Percentiles rank a stretch among this genome's conserved stretches.
Evolutionary conservation across 2,888 invertebrate genomes (phyloP).

Genomic region (Andrena camellia): DNA sequence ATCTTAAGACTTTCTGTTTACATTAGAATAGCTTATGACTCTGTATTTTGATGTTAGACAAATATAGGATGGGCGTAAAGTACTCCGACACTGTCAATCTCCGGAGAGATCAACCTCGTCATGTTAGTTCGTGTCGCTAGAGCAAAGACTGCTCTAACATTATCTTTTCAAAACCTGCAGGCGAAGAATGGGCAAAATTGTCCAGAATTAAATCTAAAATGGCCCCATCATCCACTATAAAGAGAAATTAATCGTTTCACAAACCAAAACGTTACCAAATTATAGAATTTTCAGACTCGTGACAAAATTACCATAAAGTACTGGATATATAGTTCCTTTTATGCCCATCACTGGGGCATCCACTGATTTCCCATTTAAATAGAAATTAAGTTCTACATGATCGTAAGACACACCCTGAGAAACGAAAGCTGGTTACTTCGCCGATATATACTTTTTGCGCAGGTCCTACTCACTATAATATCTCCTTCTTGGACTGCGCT

Average conservation of each 20-base stretch:
- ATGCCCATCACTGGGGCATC: constrained; percentile 95
- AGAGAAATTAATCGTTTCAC: constrained; percentile 45
- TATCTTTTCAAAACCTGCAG: constrained; percentile 96
- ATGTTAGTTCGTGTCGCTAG: constrained; percentile 86
- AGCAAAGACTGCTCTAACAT: constrained; percentile 98
- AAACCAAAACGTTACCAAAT: not conserved
- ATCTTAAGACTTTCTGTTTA: constrained; percentile 58
- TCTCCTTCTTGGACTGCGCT: constrained; percentile 95
- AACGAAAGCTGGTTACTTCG: constrained; percentile 25
- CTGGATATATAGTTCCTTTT: constrained; percentile 96
- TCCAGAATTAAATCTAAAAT: constrained; percentile 97
- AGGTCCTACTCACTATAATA: constrained; percentile 88
- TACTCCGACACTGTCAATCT: constrained; percentile 22
- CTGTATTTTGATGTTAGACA: constrained; percentile 37
- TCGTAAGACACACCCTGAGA: constrained; percentile 96
- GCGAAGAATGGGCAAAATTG: constrained; percentile 93
- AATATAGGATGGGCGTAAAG: constrained; percentile 53
- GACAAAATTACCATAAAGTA: constrained; percentile 92
- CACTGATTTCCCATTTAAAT: constrained; percentile 95
- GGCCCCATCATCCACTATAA: constrained; percentile 98
- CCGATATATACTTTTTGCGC: not conserved
- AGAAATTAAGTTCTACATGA: constrained; percentile 98
- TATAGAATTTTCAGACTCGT: not conserved
- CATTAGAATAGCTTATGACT: constrained; percentile 49
- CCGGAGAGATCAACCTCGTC: constrained; percentile 15